Base-by-base conservation (phyloP, 2,797 vertebrate genomes). In the Phrynocephalus guinanensis region DNA sequence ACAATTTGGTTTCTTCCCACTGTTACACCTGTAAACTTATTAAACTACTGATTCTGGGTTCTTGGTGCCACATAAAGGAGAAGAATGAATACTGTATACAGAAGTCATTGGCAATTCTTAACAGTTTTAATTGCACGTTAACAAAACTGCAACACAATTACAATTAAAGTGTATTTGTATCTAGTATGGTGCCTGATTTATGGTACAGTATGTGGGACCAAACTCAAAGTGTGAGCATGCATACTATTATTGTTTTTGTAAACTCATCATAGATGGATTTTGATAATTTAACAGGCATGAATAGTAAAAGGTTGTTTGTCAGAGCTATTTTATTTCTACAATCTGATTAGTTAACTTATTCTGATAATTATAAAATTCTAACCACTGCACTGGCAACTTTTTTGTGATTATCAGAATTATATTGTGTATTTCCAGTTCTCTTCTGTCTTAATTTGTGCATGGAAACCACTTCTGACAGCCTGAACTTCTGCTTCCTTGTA, bases 351-450 rank as follows among this genome's bases (percentile, higher is more conserved):
- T 52, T 28, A 73, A 52, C 15, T 22, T 84, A 22, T 52, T 80
- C 76, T 84, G 56, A 88, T 84, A 80, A 88, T 80, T 84, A 84
- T 13, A 63, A 72, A 63, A 16, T 66, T 60, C 15, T 38, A 67
- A 33, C 52, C 28, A 28, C 67, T 33, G 15, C 50, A 33, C 67
- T 68, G 63, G 71, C 68, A 67, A 75, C 16, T 83, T 75, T 68
- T 15, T 68, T 24, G 20, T 76, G 16, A 76, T 76, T 33, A 18
- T 56, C 22, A 6, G 30, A 33, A 24, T 48, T 28, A 4, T 20
- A 5, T 16, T 60, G 28, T n/a, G 22, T 84, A 18, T 73, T 33
- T 24, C 73, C 15, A 87, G 28, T 56, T 77, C 30, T 78, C n/a
- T 78, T 52, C 66, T 52, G 26, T 75, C 38, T 81, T 22, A 63